Evolutionary conservation across 2,888 invertebrate species (phyloP), one percentile per base, ranked within the genome.

Genomic region (Leucophenga maculata): DNA sequence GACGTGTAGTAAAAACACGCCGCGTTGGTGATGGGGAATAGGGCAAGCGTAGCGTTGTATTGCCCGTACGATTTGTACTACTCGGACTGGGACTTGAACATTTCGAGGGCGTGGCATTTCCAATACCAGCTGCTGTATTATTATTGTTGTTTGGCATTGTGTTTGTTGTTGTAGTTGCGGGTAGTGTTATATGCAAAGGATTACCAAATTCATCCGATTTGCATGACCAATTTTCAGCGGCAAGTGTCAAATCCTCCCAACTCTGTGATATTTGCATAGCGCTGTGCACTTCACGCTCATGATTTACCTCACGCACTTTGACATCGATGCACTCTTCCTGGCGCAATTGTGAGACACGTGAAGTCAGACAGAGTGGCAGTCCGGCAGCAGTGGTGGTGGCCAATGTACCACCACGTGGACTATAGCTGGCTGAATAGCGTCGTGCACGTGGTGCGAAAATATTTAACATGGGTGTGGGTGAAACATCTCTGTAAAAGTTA

Each of bases 251-350:
- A 89, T 97, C 97, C 88, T 97, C 97, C 92, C 95, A 97, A 6
- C 97, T 97, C 87, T 96, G 96, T 2, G 97, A 97, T 89, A 98
- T 97, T 89, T 96, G 96, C 92, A 97, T 95, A 74, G 96, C 94
- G 79, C 94, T 93, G 88, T 97, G 96, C 67, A 97, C 92, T 88
- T 97, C 96, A 67, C 95, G 92, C 90, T 98, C 98, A 88, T 97
- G 97, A 20, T 95, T 96, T 70, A 95, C 93, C 89, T 98, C 97
- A 69, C 97, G 91, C 69, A 92, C 92, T 82, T 94, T 94, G 18
- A 94, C 91, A 86, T 96, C 96, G 6, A 95, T 93, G 84, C 95
- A 95, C 88, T 95, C 95, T 88, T 98, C 97, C 74, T 94, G 94
- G 31, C 96, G 92, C 69, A 98, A 89, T 88, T 97, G 97, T 83